Evolutionary conservation across 2,888 invertebrate species (phyloP).

Genomic region (Tillus elongatus): DNA sequence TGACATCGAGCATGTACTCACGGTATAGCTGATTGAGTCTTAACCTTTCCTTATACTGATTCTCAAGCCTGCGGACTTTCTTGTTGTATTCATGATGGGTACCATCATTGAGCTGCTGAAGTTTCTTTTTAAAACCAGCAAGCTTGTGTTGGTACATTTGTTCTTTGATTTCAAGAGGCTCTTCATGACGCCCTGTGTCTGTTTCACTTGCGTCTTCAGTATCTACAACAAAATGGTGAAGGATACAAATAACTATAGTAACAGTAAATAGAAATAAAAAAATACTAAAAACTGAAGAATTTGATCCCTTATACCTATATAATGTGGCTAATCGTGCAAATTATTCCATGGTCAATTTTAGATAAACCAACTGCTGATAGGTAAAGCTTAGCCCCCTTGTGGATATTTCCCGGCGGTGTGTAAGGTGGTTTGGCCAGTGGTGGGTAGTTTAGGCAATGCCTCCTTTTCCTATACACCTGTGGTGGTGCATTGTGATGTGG

Average conservation of each 20-base stretch:
- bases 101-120: conserved; percentile 80
- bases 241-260: background rate
- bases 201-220: conserved; percentile 96
- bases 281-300: too few relatives aligned
- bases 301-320: too few relatives aligned
- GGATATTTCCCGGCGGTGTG: too few relatives aligned
- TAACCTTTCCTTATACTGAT: conserved; percentile 70
- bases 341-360: too few relatives aligned
- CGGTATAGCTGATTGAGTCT: conserved; percentile 66
- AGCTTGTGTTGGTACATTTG: conserved; percentile 89
- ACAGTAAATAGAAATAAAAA: background rate
- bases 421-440: too few relatives aligned
- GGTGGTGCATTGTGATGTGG: too few relatives aligned
- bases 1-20: conserved; percentile 76
- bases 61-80: conserved; percentile 72
- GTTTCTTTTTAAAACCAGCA: conserved; percentile 76
- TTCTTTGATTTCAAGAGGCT: conserved; percentile 78
- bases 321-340: too few relatives aligned
- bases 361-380: too few relatives aligned
- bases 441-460: too few relatives aligned
- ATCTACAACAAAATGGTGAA: conserved; percentile 55
- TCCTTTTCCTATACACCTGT: too few relatives aligned
- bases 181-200: conserved; percentile 75
- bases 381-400: too few relatives aligned
- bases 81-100: conserved; percentile 79